Base-by-base conservation (phyloP, 2,797 vertebrate species). In the Chrysolophus pictus region DNA sequence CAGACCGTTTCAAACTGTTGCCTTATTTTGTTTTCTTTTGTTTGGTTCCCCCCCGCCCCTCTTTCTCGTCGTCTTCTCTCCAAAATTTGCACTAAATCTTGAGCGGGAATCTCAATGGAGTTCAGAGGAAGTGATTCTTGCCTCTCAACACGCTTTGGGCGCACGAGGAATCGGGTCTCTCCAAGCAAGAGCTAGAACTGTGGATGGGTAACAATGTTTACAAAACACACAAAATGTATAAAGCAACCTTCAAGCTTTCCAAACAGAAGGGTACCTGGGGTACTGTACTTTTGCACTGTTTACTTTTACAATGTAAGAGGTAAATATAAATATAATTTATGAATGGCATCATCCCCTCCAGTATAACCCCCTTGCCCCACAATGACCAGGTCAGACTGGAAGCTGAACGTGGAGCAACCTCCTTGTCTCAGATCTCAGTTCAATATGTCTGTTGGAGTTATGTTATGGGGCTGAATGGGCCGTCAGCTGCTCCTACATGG, bases 31-130 rank as follows among this genome's bases (percentile, higher is more conserved):
- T 95, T 94, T 96, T 95, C 62, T 93, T 97, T 98, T 76, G 75
- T 97, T 98, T 98, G 97, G 46, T 84, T 29, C 51, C 16, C 33
- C 3, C 12, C 18, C 58, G 12, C 11, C 23, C 31, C 56, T n/a
- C 28, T 94, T 68, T 76, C 89, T 92, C 5, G 42, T 96, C 91
- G 93, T 95, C 96, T 95, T 91, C 93, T 96, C 94, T 97, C 94
- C 94, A 96, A 98, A 97, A 98, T 98, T 99, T 99, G 99, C 99
- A 99, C 99, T 99, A 99, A 97, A 97, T 91, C 94, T 95, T 51
- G 67, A 97, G 94, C 35, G 69, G 96, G 97, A 96, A 93, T 96
- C 94, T 88, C 91, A 90, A 84, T 13, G 88, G 92, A 96, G 94
- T 93, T 64, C 84, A 64, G 77, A 87, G 76, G 89, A 95, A 94